phyloP scores from a whole-genome alignment of 2,113 vertebrate species.

The Tetrao urogallus region DNA sequence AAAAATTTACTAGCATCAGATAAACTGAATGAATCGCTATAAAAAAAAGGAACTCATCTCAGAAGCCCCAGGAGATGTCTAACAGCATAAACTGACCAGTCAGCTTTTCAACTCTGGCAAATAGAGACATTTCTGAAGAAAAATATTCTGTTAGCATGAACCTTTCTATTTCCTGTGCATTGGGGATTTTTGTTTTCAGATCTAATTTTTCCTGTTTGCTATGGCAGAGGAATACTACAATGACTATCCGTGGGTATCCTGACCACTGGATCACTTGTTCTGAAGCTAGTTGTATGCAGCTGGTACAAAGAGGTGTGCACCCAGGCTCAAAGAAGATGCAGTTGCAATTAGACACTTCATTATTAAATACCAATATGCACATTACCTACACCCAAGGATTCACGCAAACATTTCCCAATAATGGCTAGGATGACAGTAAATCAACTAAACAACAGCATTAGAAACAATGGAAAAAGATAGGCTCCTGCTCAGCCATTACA shows the following conservation, averaged over 20 bases:
- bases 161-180: not conserved
- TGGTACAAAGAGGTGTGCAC: not conserved
- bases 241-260: not conserved
- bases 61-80: not conserved
- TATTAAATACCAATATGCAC: not conserved
- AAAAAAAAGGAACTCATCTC: not conserved
- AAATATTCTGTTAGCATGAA: not conserved
- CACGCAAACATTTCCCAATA: not conserved
- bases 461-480: not conserved
- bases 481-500: slow-evolving; percentile 24
- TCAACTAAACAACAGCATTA: slow-evolving; percentile 1
- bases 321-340: not conserved
- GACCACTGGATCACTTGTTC: not conserved
- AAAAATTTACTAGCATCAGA: slow-evolving; percentile 18
- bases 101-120: not conserved
- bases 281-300: not conserved
- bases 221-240: not conserved
- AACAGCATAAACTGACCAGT: not conserved
- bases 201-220: not conserved
- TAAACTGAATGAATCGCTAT: not conserved
- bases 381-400: slow-evolving; percentile 12
- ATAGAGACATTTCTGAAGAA: not conserved
- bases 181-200: not conserved
- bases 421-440: not conserved
- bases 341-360: not conserved